These are phyloP conservation scores for Vanessa tameamea DNA, from an alignment of 1,140 invertebrate species.

Conservation along the genomic window DNA sequence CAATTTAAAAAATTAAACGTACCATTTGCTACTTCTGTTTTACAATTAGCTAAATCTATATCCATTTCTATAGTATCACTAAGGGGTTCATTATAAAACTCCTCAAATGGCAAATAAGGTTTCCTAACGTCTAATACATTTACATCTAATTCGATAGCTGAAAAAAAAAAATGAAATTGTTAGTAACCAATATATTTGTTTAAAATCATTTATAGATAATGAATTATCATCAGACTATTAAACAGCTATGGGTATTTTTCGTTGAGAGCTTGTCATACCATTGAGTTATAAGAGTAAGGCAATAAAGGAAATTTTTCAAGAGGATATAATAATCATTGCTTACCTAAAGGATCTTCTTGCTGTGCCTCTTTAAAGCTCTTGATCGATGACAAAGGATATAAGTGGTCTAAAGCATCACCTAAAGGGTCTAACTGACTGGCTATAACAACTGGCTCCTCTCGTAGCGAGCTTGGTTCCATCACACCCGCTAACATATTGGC, in stretches of 20 bases:
- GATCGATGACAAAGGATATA: conserved; percentile 64
- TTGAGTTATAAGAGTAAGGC: too few species aligned
- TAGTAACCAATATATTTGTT: too few species aligned
- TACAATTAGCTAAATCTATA: conserved; percentile 94
- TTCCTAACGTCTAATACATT: conserved; percentile 89
- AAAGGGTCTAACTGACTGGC: conserved; percentile 68
- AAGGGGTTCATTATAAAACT: conserved; percentile 96
- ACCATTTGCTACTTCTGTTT: conserved; percentile 82
- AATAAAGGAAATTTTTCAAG: too few species aligned
- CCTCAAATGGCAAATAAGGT: conserved; percentile 91
- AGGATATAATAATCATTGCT: not conserved
- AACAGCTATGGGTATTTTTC: not conserved
- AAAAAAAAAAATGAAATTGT: conserved; percentile 44
- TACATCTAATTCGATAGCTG: conserved; percentile 83
- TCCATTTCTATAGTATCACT: conserved; percentile 96
- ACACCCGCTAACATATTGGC: conserved; percentile 92
- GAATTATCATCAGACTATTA: not conserved
- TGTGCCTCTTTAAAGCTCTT: conserved; percentile 76
- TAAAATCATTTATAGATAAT: not conserved
- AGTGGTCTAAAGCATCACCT: conserved; percentile 68
- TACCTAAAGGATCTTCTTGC: conserved; percentile 81
- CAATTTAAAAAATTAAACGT: conserved; percentile 38
- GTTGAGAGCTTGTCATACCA: too few species aligned
- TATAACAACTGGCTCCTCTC: conserved; percentile 81
- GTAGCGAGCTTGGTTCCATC: conserved; percentile 84